A percentile compares a stretch with the other conserved stretches of the same genome.
Evolutionary conservation across 1,140 invertebrate species (phyloP).

Genomic region (Leucophenga varia): DNA sequence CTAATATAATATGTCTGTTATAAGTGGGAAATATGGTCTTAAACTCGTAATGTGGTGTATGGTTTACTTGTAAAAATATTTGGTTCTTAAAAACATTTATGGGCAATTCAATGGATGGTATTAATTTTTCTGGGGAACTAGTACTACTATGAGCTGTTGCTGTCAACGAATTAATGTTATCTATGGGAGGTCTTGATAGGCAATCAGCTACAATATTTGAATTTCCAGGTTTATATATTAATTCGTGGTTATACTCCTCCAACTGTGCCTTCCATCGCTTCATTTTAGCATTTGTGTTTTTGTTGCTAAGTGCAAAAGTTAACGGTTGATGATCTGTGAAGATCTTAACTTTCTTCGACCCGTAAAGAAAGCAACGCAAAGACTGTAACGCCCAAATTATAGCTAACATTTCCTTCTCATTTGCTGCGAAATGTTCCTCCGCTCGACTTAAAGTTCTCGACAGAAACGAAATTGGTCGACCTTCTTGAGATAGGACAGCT

Average conservation of each 20-base stretch:
- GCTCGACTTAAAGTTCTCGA: constrained; percentile 47
- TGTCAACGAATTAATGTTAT: neutral
- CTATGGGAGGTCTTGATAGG: constrained; percentile 1
- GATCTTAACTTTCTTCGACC: too few species aligned
- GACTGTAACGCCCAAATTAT: constrained; percentile 51
- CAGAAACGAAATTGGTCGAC: constrained; percentile 15
- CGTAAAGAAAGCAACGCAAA: constrained; percentile 41
- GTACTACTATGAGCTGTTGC: neutral
- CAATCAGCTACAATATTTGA: constrained; percentile 12
- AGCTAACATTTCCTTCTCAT: constrained; percentile 34
- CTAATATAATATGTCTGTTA: constrained; percentile 9
- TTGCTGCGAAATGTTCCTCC: constrained; percentile 31
- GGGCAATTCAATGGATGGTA: neutral
- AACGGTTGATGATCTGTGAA: constrained; percentile 36
- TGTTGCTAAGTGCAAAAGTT: constrained; percentile 44
- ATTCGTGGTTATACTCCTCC: constrained; percentile 42
- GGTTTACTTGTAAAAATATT: constrained; percentile 1
- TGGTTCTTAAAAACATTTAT: constrained; percentile 16
- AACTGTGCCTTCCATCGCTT: constrained; percentile 40
- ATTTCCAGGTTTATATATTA: constrained; percentile 26
- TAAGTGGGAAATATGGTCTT: constrained; percentile 7
- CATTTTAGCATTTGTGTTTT: constrained; percentile 42
- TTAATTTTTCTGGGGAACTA: neutral
- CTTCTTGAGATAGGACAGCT: constrained; percentile 43
- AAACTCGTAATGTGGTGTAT: constrained; percentile 1